phyloP scores from a whole-genome alignment of 2,113 vertebrate species.

The Pseudolaguvia tuberculata region DNA sequence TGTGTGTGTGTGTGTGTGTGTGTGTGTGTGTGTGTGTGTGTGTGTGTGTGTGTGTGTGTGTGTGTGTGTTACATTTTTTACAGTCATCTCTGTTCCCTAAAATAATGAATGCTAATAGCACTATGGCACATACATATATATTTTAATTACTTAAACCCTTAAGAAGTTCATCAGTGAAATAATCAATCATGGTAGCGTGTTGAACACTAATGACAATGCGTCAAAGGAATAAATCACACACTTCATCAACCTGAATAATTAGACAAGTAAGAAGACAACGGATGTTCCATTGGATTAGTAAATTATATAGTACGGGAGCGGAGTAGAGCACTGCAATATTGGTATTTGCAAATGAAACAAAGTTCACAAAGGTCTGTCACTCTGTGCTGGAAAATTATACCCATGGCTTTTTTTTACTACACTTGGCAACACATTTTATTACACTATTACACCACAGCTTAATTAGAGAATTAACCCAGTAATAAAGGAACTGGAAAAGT shows the following conservation, averaged over 20 bases:
- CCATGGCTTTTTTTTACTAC: background rate
- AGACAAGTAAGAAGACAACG: constrained; percentile 55
- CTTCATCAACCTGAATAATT: constrained; percentile 55
- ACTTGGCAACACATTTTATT: background rate
- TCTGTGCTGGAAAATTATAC: constrained; percentile 3
- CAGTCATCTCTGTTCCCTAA: background rate
- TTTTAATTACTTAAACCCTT: constrained; percentile 55
- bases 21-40: too few relatives aligned
- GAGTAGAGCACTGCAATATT: constrained; percentile 5
- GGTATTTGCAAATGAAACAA: constrained; percentile 28
- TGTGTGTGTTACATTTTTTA: background rate
- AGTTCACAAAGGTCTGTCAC: constrained; percentile 7
- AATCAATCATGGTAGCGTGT: constrained; percentile 50
- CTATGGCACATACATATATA: constrained; percentile 5
- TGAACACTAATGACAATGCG: constrained; percentile 56
- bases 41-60: background rate
- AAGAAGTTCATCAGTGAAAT: constrained; percentile 42
- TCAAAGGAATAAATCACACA: constrained; percentile 52
- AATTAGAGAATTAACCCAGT: background rate
- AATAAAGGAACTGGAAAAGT: background rate
- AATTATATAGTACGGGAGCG: constrained; percentile 47
- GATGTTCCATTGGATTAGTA: constrained; percentile 44
- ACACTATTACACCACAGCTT: background rate
- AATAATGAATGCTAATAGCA: constrained; percentile 22
- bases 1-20: too few relatives aligned